A percentile compares a stretch with the other conserved stretches of the same genome.
Evolutionary conservation across 2,888 invertebrate species (phyloP).

Genomic region (Watsonalla cultraria): DNA sequence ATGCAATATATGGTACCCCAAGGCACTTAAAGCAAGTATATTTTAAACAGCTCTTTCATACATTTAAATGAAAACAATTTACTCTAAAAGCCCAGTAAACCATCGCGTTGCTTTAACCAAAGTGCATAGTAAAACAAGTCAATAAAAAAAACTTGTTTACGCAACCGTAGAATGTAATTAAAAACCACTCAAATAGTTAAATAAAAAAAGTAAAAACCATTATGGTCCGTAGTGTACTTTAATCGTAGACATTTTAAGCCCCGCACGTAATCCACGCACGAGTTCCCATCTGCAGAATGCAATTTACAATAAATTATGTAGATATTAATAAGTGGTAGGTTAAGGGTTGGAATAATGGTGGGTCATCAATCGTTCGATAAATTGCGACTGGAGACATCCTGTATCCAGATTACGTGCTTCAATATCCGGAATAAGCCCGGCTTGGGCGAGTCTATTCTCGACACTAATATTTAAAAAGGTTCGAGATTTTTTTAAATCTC

Average conservation of each 20-base stretch:
- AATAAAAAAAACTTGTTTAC: too few relatives aligned
- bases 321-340: constrained; percentile 77
- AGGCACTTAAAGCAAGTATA: too few relatives aligned
- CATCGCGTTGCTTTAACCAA: too few relatives aligned
- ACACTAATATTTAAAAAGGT: constrained; percentile 15
- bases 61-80: too few relatives aligned
- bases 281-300: constrained; percentile 65
- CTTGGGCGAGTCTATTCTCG: constrained; percentile 12
- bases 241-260: not conserved
- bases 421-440: constrained; percentile 69
- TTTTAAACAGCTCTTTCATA: too few relatives aligned
- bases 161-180: too few relatives aligned
- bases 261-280: constrained; percentile 50
- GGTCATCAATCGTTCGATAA: constrained; percentile 75
- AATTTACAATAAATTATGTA: constrained; percentile 78
- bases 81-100: too few relatives aligned
- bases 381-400: constrained; percentile 73
- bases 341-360: constrained; percentile 74
- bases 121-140: too few relatives aligned
- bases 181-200: too few relatives aligned
- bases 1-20: too few relatives aligned
- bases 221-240: not conserved
- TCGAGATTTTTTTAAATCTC: not conserved
- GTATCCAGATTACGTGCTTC: constrained; percentile 76
- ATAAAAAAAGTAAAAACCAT: too few relatives aligned